These are phyloP conservation scores for Diorhabda carinulata DNA, from an alignment of 1,140 invertebrate genomes.

Conservation along the genomic window DNA sequence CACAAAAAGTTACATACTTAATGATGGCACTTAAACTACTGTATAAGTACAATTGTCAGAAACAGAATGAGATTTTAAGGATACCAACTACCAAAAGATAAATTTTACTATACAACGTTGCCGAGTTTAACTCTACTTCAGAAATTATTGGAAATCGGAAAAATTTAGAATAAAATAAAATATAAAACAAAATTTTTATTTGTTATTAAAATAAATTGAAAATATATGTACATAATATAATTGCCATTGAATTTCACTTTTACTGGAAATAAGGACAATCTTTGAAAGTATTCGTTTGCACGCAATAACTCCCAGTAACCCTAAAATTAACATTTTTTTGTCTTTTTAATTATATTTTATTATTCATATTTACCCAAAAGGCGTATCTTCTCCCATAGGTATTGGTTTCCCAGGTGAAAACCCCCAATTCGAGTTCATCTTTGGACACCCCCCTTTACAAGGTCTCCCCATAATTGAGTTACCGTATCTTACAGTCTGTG, in stretches of 20 bases:
- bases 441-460: slow-evolving; percentile 57
- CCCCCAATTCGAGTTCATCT: slow-evolving; percentile 49
- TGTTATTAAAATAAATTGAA: too few species aligned
- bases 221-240: too few species aligned
- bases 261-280: slow-evolving; percentile 56
- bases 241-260: not conserved
- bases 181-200: too few species aligned
- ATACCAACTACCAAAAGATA: too few species aligned
- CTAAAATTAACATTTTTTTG: slow-evolving; percentile 27
- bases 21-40: too few species aligned
- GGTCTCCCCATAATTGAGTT: slow-evolving; percentile 56
- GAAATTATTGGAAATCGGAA: too few species aligned
- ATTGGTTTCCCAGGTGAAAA: slow-evolving; percentile 46
- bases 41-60: too few species aligned
- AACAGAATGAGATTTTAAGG: too few species aligned
- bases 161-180: too few species aligned
- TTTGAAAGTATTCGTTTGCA: slow-evolving; percentile 54
- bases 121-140: too few species aligned
- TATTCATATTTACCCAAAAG: slow-evolving; percentile 39
- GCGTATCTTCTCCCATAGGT: slow-evolving; percentile 58
- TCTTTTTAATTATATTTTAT: not conserved
- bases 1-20: too few species aligned
- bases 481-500: slow-evolving; percentile 54
- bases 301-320: slow-evolving; percentile 58
- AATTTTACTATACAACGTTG: too few species aligned